Conservation (phyloP, 2,797 vertebrate genomes). For the Ctenopoma multispine region DNA sequence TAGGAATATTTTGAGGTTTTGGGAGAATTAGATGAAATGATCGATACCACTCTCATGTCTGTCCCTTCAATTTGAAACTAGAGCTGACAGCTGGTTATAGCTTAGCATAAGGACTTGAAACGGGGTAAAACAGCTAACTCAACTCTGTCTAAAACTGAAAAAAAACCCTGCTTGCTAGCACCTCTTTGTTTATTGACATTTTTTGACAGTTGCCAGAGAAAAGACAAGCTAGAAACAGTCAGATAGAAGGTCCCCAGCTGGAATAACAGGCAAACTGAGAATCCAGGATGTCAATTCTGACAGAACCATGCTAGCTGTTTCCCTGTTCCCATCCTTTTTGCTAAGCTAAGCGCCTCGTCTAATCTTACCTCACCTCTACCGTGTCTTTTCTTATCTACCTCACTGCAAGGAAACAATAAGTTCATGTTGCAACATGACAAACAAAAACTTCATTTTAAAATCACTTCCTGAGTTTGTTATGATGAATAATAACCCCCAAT, state of each 20-base stretch:
- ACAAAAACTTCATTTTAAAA: neutral
- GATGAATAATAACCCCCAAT: neutral
- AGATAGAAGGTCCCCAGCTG: neutral
- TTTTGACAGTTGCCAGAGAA: neutral
- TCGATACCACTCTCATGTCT: slow-evolving; percentile 7
- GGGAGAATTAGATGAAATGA: slow-evolving; percentile 5
- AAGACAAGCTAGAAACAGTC: neutral
- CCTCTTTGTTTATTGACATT: neutral
- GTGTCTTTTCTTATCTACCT: neutral
- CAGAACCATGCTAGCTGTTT: neutral
- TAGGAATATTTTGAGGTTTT: slow-evolving; percentile 9
- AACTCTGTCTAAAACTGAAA: slow-evolving; percentile 3
- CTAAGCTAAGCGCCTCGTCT: neutral
- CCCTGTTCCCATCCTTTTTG: neutral
- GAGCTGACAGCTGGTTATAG: slow-evolving; percentile 10
- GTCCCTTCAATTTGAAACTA: neutral
- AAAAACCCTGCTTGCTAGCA: neutral
- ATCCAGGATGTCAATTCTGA: neutral
- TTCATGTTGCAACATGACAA: neutral
- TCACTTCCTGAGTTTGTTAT: neutral
- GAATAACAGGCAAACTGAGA: neutral
- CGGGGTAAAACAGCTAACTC: neutral
- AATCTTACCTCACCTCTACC: too few species aligned
- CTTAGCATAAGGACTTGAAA: neutral
- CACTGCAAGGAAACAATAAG: neutral